Base-by-base conservation (phyloP, 2,888 invertebrate genomes). In the Neoaliturus tenellus region DNA sequence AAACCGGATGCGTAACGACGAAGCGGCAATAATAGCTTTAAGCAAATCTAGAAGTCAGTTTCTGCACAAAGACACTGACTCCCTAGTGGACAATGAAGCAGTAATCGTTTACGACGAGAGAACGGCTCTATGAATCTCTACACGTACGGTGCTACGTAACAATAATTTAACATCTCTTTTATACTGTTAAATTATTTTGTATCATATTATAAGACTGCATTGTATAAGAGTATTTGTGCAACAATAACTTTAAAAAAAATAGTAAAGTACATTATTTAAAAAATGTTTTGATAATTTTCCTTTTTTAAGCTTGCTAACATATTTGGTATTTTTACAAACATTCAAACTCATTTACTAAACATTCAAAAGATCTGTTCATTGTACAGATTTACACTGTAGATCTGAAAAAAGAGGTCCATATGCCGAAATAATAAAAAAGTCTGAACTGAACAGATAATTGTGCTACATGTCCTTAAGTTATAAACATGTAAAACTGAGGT, bases 31-130 rank as follows among this genome's bases (percentile, higher is more conserved):
- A 82, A 96, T 96, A 89, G 96, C 96, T 25, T 92, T 95, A 86
- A 93, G 94, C 89, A 95, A 95, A 90, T 95, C 95, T n/a, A 93
- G 94, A 88, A 94, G 94, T 89, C 92, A 92, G 88, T 89, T 92
- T 85, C 91, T 92, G 87, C 88, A 89, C 80, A 88, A 89, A 86
- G 93, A 93, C 88, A 93, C 93, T 5, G 93, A 93, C 87, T 92
- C 92, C 8, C 92, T 95, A 88, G 93, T 95, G 83, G 94, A 95
- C 90, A 95, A 95, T 85, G 96, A 96, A 90, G 95, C 96, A 1
- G 95, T 96, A 86, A 95, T 96, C 85, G 95, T 96, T 12, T 96
- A 95, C 89, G 95, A 96, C 89, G 96, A 96, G 91, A 91, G 96
- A 86, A 96, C 96, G 41, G 95, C 95, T 10, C 93, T 96, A 75